Evolutionary conservation across 1,140 invertebrate genomes (phyloP).

Genomic region (Sitophilus oryzae): DNA sequence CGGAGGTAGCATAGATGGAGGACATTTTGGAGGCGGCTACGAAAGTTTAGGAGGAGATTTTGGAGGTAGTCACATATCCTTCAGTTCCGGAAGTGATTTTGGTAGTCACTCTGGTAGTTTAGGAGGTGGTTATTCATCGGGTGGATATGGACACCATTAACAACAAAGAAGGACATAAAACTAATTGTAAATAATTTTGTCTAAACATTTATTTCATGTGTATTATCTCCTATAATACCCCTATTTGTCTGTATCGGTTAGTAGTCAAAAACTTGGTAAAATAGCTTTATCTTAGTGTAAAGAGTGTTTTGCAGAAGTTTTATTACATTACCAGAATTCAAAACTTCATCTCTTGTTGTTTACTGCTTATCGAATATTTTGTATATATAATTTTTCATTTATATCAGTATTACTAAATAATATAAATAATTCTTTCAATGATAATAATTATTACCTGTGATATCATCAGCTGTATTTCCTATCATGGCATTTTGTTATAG

Average conservation of each 20-base stretch:
- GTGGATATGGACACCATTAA: slow-evolving; percentile 17
- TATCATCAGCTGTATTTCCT: too few species aligned
- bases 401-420: background rate
- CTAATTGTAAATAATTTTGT: background rate
- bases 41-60: slow-evolving; percentile 30
- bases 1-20: slow-evolving; percentile 18
- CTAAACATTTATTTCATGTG: too few species aligned
- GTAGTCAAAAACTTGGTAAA: slow-evolving; percentile 8
- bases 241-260: too few species aligned
- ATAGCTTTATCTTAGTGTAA: slow-evolving; percentile 3
- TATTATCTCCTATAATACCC: too few species aligned
- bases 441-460: too few species aligned
- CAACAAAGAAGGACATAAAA: background rate
- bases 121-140: slow-evolving; percentile 9
- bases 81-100: slow-evolving; percentile 13
- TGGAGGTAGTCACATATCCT: slow-evolving; percentile 19
- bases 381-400: too few species aligned
- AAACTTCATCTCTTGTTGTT: background rate
- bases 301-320: slow-evolving; percentile 16
- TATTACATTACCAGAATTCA: background rate
- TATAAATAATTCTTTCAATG: too few species aligned
- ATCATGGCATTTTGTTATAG: too few species aligned
- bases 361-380: too few species aligned
- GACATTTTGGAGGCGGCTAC: slow-evolving; percentile 21
- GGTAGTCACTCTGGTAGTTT: slow-evolving; percentile 13